These are phyloP conservation scores for Automeris io DNA, from an alignment of 2,888 invertebrate species.

Conservation along the genomic window DNA sequence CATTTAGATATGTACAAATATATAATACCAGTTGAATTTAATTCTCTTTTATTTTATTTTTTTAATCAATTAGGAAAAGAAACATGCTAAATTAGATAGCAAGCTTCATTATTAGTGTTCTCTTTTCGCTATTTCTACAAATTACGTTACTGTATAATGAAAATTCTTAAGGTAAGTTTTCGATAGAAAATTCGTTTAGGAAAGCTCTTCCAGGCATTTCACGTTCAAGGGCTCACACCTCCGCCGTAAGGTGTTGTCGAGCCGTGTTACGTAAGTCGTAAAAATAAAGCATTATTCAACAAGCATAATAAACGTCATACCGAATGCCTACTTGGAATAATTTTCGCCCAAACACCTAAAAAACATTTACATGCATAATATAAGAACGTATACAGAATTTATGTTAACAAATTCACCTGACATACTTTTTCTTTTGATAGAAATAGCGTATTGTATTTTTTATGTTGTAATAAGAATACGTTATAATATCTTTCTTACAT, in stretches of 20 bases:
- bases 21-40: too few relatives aligned
- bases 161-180: too few relatives aligned
- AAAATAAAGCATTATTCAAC: conserved; percentile 70
- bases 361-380: conserved; percentile 57
- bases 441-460: conserved; percentile 4
- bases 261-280: conserved; percentile 46
- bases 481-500: too few relatives aligned
- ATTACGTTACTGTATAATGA: too few relatives aligned
- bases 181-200: neutral
- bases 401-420: conserved; percentile 38
- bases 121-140: too few relatives aligned
- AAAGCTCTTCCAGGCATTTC: conserved; percentile 16
- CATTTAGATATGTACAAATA: too few relatives aligned
- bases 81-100: too few relatives aligned
- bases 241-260: conserved; percentile 15
- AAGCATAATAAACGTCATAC: conserved; percentile 57
- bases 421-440: conserved; percentile 25
- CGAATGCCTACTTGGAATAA: conserved; percentile 65
- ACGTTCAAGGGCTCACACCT: conserved; percentile 17
- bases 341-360: conserved; percentile 54
- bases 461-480: too few relatives aligned
- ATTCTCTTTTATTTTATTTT: too few relatives aligned
- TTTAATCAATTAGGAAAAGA: too few relatives aligned
- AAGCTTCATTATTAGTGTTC: too few relatives aligned
- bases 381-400: conserved; percentile 40